Evolutionary conservation across 1,140 invertebrate species (phyloP).

Genomic region (Rhopalosiphum padi): DNA sequence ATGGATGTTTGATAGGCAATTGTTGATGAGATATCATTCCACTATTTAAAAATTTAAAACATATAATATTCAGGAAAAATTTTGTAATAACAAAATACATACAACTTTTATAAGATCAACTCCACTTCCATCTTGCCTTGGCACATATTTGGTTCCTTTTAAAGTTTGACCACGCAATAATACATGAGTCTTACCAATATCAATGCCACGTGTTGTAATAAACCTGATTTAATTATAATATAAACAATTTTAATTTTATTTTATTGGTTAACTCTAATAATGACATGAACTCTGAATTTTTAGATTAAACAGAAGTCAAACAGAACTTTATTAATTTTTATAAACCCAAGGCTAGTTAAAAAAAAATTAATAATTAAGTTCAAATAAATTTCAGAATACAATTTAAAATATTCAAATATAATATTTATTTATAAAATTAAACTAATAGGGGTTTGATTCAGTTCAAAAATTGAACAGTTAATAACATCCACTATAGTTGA

Average conservation of each 20-base stretch:
- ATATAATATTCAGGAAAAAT: not conserved
- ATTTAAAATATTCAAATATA: not conserved
- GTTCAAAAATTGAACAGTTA: not conserved
- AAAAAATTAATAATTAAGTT: not conserved
- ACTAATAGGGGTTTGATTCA: not conserved
- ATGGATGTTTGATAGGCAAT: constrained; percentile 74
- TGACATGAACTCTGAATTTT: not conserved
- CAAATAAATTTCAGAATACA: not conserved
- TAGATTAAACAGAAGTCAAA: not conserved
- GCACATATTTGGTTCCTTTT: constrained; percentile 71
- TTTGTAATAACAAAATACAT: constrained; percentile 3
- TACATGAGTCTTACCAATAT: constrained; percentile 74
- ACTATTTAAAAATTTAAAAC: constrained; percentile 52
- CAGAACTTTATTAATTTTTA: not conserved
- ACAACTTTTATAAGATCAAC: constrained; percentile 47
- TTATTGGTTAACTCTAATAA: not conserved
- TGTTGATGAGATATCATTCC: constrained; percentile 52
- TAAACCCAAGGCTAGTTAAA: no score
- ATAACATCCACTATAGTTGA: not conserved
- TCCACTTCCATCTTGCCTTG: constrained; percentile 63
- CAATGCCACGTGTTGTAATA: constrained; percentile 69
- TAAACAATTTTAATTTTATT: not conserved
- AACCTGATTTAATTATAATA: constrained; percentile 63
- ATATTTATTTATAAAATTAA: not conserved
- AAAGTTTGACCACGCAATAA: constrained; percentile 78